Evolutionary conservation across 1,140 invertebrate genomes (phyloP).

Genomic region (Paramacrobiotus metropolitanus): DNA sequence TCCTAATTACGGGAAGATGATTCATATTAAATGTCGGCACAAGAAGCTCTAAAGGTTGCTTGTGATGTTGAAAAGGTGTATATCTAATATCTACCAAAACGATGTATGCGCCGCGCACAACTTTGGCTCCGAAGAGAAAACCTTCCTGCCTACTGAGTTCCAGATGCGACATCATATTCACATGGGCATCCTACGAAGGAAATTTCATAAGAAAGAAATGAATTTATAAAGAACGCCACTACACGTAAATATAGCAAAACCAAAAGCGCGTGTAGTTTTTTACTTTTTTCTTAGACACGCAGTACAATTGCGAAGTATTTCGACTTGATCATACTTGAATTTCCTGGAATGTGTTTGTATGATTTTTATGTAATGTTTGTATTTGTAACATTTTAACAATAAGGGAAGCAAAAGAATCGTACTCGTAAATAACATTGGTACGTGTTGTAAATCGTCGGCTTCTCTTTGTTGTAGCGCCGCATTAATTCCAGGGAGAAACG

Average conservation of each 20-base stretch:
- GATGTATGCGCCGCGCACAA: conserved; percentile 24
- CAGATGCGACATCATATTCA: conserved; percentile 13
- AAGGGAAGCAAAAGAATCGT: neutral
- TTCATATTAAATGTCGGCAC: neutral
- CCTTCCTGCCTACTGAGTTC: conserved; percentile 9
- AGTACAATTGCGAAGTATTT: too few relatives aligned
- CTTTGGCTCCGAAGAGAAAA: conserved; percentile 20
- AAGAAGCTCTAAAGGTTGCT: neutral
- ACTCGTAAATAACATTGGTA: conserved; percentile 22
- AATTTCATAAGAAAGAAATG: neutral
- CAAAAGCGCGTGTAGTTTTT: too few relatives aligned
- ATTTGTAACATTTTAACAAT: neutral
- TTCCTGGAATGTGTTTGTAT: neutral
- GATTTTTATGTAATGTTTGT: neutral
- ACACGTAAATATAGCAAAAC: too few relatives aligned
- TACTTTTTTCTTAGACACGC: too few relatives aligned
- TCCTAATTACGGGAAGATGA: conserved; percentile 18
- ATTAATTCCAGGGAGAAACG: conserved; percentile 19
- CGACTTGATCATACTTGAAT: neutral
- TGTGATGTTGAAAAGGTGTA: neutral
- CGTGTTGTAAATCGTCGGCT: conserved; percentile 17
- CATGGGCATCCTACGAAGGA: neutral
- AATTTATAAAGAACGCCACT: too few relatives aligned
- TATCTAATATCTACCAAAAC: conserved; percentile 7
- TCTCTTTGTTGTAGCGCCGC: conserved; percentile 17